Base-by-base conservation (phyloP, 2,888 invertebrate genomes). In the Limulus polyphemus region DNA sequence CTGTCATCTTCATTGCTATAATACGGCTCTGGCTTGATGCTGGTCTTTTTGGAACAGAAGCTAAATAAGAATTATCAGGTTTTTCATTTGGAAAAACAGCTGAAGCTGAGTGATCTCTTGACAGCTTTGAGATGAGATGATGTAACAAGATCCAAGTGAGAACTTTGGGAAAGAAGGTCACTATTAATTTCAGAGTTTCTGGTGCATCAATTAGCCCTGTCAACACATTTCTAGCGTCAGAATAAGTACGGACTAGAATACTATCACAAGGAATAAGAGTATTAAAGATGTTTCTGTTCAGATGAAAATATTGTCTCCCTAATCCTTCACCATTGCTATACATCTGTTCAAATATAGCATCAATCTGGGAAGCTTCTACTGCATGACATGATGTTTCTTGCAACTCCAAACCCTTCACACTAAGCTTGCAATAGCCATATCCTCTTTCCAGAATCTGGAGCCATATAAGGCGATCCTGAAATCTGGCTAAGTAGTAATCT, bases 361-460 rank as follows among this genome's bases (percentile, higher is more conserved):
- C 79, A 32, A 79, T 71, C 60, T 74, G 71, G 4, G 77, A 75
- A 7, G 79, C 79, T 68, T 79, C 79, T n/a, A 76, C 75, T 4
- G 77, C 74, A 68, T 78, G 78, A 65, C 78, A 78, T 11, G 76
- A 76, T 1, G 78, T 78, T 67, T 78, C 77, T 70, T 78, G 78
- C 47, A 78, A 72, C 64, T 78, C 78, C 17, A 78, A 70, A 2
- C 78, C 78, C 68, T 77, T 77, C 49, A 77, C 71, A 60, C 71
- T 74, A 60, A 77, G 67, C 1, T 71, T 72, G 59, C 72, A 50
- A 69, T 74, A 77, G 55, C 74, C 72, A 67, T 74, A 75, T 0
- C 78, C 78, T 12, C 73, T 65, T 67, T 78, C 77, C 32, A 77
- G 67, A 11, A 79, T 71, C 69, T 75, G 72, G 10, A 78, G 69